These are phyloP conservation scores for Hydropotes inermis DNA, from an alignment of 2,113 vertebrate genomes.

Conservation along the genomic window DNA sequence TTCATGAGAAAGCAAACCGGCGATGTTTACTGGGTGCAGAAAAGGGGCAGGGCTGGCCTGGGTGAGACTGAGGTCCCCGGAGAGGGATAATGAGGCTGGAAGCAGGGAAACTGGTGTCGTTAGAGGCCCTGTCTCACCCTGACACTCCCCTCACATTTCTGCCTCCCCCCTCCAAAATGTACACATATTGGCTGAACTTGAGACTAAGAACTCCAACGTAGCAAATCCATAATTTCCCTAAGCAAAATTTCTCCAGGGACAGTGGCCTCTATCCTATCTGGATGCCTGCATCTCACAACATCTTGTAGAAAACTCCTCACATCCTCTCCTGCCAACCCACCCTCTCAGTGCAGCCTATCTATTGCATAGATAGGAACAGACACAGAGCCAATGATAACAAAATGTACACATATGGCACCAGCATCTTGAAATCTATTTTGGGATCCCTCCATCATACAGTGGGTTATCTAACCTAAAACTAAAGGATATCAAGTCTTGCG, in stretches of 20 bases:
- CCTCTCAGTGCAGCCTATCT: not conserved
- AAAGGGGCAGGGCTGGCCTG: slow-evolving; percentile 45
- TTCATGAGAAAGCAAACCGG: slow-evolving; percentile 63
- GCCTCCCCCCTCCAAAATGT: not conserved
- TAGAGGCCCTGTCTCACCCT: not conserved
- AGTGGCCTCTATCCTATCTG: not conserved
- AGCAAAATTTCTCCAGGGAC: not conserved
- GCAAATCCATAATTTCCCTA: not conserved
- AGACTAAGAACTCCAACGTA: not conserved
- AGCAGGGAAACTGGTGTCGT: not conserved
- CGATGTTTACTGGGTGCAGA: slow-evolving; percentile 49
- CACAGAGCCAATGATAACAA: not conserved
- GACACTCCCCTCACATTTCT: not conserved
- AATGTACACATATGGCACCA: not conserved
- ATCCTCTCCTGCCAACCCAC: not conserved
- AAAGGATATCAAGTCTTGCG: not conserved
- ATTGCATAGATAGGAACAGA: not conserved
- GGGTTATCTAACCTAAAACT: not conserved
- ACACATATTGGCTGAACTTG: not conserved
- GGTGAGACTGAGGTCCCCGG: slow-evolving; percentile 6
- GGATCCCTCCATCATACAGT: not conserved
- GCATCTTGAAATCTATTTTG: not conserved
- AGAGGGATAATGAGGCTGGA: slow-evolving; percentile 16
- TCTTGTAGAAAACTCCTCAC: not conserved
- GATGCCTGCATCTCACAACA: not conserved